Evolutionary conservation across 2,113 vertebrate genomes (phyloP).

Genomic region (Boulengeromyrus knoepffleri): DNA sequence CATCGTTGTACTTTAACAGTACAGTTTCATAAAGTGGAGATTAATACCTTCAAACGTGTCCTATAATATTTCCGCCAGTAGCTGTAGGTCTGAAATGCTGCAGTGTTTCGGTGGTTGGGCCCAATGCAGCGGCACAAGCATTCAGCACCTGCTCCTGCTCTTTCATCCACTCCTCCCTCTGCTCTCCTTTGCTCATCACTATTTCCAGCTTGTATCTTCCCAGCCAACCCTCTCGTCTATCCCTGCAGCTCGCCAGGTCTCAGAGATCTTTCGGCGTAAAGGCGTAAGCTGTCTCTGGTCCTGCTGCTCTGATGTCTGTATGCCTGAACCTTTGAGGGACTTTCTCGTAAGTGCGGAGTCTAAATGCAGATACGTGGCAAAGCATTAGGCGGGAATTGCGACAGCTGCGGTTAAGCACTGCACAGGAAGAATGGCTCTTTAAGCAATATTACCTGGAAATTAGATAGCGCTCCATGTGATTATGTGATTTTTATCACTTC

Average conservation of each 20-base stretch:
- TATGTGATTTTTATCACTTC: not conserved
- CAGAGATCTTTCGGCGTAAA: not conserved
- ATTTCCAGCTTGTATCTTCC: not conserved
- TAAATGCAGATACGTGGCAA: not conserved
- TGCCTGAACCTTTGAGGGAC: not conserved
- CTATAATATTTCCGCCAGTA: not conserved
- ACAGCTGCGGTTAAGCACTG: not conserved
- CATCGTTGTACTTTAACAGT: not conserved
- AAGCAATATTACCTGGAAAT: not conserved
- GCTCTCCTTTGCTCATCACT: not conserved
- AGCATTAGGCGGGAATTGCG: not conserved
- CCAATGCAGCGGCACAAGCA: not conserved
- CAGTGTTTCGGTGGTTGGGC: not conserved
- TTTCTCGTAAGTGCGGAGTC: not conserved
- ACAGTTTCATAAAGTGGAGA: not conserved
- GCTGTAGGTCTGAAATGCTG: not conserved
- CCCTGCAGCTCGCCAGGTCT: not conserved
- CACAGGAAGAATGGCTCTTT: not conserved
- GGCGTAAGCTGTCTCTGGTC: not conserved
- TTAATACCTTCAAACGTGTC: not conserved
- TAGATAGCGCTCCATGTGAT: not conserved
- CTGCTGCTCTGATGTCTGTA: not conserved
- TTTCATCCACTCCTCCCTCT: not conserved
- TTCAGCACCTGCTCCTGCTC: not conserved
- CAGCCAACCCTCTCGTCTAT: not conserved